Evolutionary conservation across 2,797 vertebrate genomes (phyloP).

Genomic region (Neopelma chrysocephalum): DNA sequence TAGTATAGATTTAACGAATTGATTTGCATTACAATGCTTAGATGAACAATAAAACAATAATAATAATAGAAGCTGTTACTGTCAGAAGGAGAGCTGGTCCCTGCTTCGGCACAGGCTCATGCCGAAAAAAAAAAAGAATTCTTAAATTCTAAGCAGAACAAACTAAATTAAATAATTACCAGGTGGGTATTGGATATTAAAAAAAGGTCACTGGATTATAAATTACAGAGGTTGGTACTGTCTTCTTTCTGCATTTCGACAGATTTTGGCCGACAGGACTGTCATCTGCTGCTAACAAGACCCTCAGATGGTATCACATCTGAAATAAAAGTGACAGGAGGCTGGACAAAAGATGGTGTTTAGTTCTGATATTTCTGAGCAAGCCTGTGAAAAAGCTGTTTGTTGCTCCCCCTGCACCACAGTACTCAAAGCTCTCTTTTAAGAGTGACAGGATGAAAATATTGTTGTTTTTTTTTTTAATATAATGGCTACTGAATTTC

Average conservation of each 20-base stretch:
- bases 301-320: neutral
- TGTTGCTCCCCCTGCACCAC: neutral
- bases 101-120: neutral
- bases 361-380: neutral
- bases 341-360: neutral
- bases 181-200: neutral
- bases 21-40: neutral
- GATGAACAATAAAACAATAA: neutral
- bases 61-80: neutral
- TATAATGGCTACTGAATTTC: neutral
- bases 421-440: neutral
- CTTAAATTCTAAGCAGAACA: neutral
- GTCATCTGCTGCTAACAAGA: neutral
- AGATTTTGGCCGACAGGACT: neutral
- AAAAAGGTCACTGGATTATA: neutral
- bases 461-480: neutral
- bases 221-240: neutral
- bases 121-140: neutral
- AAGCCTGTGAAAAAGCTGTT: neutral
- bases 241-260: neutral
- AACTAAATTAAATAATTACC: neutral
- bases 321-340: neutral
- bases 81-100: neutral
- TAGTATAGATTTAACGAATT: neutral
- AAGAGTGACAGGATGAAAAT: neutral